phyloP scores from a whole-genome alignment of 92 coral and sea anemone species.

The Meandrina meandrites region DNA sequence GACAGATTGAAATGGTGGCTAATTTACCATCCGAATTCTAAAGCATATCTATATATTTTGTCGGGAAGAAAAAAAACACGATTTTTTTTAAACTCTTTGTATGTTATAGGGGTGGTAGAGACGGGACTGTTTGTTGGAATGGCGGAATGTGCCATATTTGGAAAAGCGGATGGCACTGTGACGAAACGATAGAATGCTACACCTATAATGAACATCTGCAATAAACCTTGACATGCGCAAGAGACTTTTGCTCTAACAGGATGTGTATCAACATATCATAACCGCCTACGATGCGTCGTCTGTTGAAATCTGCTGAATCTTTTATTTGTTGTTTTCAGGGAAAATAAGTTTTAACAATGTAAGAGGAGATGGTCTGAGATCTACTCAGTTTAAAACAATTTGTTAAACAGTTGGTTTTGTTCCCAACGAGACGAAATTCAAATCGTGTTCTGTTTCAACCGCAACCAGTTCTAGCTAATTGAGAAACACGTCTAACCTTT shows the following conservation, averaged over 20 bases:
- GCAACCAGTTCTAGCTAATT: background rate
- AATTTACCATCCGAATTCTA: background rate
- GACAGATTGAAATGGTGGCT: too few species aligned
- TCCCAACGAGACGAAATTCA: background rate
- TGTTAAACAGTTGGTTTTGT: background rate
- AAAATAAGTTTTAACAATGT: background rate
- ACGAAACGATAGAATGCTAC: slow-evolving; percentile 35
- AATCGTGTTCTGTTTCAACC: background rate
- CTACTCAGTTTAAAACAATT: background rate
- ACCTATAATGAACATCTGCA: background rate
- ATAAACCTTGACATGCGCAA: background rate
- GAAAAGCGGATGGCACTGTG: slow-evolving; percentile 85
- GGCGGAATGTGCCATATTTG: slow-evolving; percentile 93
- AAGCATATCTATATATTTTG: background rate
- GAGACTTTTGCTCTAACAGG: background rate
- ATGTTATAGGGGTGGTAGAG: slow-evolving; percentile 85
- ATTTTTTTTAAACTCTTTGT: background rate
- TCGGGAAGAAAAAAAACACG: background rate
- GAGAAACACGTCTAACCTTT: background rate
- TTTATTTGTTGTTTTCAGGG: background rate
- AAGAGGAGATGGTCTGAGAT: background rate
- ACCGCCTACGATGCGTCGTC: background rate
- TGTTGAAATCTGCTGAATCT: background rate
- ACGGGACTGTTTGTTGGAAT: slow-evolving; percentile 93
- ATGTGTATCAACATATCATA: background rate